phyloP scores from a whole-genome alignment of 2,888 invertebrate species.

The Aethes cnicana region DNA sequence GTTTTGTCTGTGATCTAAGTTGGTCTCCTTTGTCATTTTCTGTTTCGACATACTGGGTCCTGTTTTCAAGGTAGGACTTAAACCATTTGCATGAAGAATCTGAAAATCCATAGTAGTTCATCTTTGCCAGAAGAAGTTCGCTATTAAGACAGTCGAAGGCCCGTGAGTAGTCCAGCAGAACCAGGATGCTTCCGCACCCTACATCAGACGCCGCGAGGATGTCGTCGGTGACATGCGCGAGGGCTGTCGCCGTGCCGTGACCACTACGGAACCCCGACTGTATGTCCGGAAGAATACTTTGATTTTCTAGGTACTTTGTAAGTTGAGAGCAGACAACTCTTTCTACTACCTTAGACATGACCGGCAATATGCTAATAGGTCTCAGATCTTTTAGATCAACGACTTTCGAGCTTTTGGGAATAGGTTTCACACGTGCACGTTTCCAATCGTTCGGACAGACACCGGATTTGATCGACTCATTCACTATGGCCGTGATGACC shows the following conservation, averaged over 20 bases:
- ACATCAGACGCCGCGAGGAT: slow-evolving; percentile 24
- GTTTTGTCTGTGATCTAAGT: not conserved
- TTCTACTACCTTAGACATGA: not conserved
- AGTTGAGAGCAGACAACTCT: not conserved
- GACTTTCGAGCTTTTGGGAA: not conserved
- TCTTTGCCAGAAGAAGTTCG: slow-evolving; percentile 11
- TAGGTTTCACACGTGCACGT: slow-evolving; percentile 1
- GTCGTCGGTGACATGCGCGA: slow-evolving; percentile 29
- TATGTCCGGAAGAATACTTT: slow-evolving; percentile 19
- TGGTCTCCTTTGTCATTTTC: not conserved
- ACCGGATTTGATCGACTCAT: not conserved
- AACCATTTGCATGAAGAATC: slow-evolving; percentile 26
- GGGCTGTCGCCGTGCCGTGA: slow-evolving; percentile 28
- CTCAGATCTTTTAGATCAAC: not conserved
- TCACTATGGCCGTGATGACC: not conserved
- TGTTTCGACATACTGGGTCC: slow-evolving; percentile 8
- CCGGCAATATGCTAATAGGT: slow-evolving; percentile 4
- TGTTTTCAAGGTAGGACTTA: slow-evolving; percentile 11
- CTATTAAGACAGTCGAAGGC: slow-evolving; percentile 19
- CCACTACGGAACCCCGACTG: slow-evolving; percentile 31
- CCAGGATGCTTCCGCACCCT: slow-evolving; percentile 15
- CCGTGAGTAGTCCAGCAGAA: slow-evolving; percentile 24
- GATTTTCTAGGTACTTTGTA: slow-evolving; percentile 20
- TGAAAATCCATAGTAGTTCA: slow-evolving; percentile 22
- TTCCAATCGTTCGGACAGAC: slow-evolving; percentile 2